Conservation (phyloP, 2,113 vertebrate species). For the Rhinichthys klamathensis region DNA sequence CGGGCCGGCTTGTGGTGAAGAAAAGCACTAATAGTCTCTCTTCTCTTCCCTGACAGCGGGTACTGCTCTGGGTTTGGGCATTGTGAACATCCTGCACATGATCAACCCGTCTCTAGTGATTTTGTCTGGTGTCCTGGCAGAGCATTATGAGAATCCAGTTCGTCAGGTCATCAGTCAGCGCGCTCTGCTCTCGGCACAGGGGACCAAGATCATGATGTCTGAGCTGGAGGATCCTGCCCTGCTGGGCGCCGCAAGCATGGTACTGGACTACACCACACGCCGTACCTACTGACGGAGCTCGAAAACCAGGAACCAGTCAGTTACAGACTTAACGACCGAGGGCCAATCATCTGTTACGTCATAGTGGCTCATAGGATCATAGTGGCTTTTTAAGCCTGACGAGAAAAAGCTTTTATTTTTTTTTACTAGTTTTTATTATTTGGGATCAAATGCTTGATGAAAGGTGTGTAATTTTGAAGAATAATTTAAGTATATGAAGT, state of each 20-base stretch:
- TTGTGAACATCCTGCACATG: conserved; percentile 94
- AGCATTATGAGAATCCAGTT: conserved; percentile 82
- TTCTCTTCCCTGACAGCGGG: conserved; percentile 77
- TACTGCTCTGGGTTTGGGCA: conserved; percentile 87
- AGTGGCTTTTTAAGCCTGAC: background rate
- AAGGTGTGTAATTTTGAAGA: background rate
- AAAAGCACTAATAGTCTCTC: background rate
- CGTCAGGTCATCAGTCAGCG: conserved; percentile 83
- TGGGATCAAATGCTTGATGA: background rate
- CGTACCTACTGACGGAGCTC: conserved; percentile 79
- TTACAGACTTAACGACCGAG: background rate
- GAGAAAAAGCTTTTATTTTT: too few relatives aligned
- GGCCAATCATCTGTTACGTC: background rate
- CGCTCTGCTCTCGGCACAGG: conserved; percentile 83
- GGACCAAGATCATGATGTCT: conserved; percentile 84
- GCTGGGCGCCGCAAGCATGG: conserved; percentile 95
- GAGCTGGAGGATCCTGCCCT: conserved; percentile 91
- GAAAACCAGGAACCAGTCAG: conserved; percentile 19
- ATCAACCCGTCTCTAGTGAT: conserved; percentile 93
- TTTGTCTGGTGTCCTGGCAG: conserved; percentile 89
- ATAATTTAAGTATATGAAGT: background rate
- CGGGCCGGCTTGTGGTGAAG: background rate
- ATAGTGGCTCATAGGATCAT: background rate
- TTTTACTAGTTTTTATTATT: conserved; percentile 9
- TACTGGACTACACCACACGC: conserved; percentile 93